Conservation (phyloP, 1,140 invertebrate genomes). For the Drosophila melanogaster region DNA sequence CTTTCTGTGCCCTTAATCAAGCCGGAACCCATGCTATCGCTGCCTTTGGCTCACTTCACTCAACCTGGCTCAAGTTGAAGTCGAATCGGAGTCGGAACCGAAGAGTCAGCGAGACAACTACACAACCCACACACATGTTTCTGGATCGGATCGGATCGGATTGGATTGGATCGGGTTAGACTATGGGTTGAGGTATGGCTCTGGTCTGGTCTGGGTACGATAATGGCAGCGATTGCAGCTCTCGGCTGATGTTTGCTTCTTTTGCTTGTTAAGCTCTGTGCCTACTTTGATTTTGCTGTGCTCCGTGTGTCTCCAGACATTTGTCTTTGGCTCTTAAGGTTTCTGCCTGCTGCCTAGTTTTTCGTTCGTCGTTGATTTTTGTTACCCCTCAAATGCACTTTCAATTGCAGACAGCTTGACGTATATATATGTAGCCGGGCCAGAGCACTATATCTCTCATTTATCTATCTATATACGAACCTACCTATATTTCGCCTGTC, state of each 20-base stretch:
- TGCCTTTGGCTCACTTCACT: conserved; percentile 62
- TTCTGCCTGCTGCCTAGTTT: conserved; percentile 34
- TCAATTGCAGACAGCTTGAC: conserved; percentile 82
- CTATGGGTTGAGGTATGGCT: conserved; percentile 15
- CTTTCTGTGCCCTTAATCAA: conserved; percentile 78
- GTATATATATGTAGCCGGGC: conserved; percentile 66
- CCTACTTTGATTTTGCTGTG: conserved; percentile 71
- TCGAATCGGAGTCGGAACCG: conserved; percentile 19
- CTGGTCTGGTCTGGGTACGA: conserved; percentile 43
- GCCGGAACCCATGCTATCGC: conserved; percentile 58
- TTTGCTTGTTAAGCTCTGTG: conserved; percentile 76
- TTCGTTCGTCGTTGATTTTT: conserved; percentile 38
- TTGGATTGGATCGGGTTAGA: conserved; percentile 37
- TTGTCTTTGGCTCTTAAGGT: conserved; percentile 61
- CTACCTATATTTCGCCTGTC: conserved; percentile 64
- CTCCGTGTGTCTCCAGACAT: conserved; percentile 71
- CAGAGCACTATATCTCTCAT: conserved; percentile 79
- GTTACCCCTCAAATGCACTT: conserved; percentile 81
- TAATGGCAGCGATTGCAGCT: conserved; percentile 75
- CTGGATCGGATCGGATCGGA: conserved; percentile 43
- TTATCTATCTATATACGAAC: conserved; percentile 73
- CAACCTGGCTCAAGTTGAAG: conserved; percentile 26
- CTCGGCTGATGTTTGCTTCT: conserved; percentile 53
- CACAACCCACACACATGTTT: conserved; percentile 76
- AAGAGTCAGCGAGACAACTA: conserved; percentile 49